These are phyloP conservation scores for Eilema depressum DNA, from an alignment of 2,888 invertebrate genomes.

Conservation along the genomic window DNA sequence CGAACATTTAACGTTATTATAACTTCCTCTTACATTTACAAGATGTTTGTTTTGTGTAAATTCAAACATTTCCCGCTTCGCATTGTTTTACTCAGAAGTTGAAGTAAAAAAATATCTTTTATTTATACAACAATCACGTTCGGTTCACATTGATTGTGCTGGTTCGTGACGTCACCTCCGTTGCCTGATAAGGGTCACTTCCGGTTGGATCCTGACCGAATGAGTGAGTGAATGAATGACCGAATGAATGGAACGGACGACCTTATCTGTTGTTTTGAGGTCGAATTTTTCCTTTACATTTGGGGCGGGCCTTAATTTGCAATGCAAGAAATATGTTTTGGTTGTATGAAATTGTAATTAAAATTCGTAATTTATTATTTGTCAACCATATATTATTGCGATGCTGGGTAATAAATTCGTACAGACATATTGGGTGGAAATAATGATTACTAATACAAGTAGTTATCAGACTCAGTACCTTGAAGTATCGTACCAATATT, in stretches of 20 bases:
- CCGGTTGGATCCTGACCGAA: conserved; percentile 76
- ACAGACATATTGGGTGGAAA: conserved; percentile 43
- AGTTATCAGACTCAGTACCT: not conserved
- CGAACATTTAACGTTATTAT: conserved; percentile 51
- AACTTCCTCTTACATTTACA: conserved; percentile 52
- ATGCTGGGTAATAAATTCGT: conserved; percentile 39
- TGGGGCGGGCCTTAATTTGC: conserved; percentile 28
- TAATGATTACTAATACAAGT: conserved; percentile 41
- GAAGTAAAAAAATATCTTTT: conserved; percentile 64
- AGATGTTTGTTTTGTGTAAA: conserved; percentile 58
- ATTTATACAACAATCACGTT: conserved; percentile 85
- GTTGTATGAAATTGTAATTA: conserved; percentile 49
- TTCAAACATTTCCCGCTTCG: conserved; percentile 72
- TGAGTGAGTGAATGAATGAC: conserved; percentile 64
- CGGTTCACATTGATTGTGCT: conserved; percentile 74
- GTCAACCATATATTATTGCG: conserved; percentile 37
- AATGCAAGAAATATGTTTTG: conserved; percentile 36
- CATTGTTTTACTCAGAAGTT: conserved; percentile 76
- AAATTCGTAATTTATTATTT: conserved; percentile 51
- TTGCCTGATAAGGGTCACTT: conserved; percentile 82
- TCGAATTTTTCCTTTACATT: conserved; percentile 47
- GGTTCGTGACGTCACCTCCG: conserved; percentile 80
- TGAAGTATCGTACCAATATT: no score
- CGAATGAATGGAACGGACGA: conserved; percentile 57
- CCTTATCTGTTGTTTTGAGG: conserved; percentile 60